Percentiles rank a stretch among this genome's conserved stretches.
phyloP scores from a whole-genome alignment of 2,113 vertebrate genomes.

The Smithornis capensis region DNA sequence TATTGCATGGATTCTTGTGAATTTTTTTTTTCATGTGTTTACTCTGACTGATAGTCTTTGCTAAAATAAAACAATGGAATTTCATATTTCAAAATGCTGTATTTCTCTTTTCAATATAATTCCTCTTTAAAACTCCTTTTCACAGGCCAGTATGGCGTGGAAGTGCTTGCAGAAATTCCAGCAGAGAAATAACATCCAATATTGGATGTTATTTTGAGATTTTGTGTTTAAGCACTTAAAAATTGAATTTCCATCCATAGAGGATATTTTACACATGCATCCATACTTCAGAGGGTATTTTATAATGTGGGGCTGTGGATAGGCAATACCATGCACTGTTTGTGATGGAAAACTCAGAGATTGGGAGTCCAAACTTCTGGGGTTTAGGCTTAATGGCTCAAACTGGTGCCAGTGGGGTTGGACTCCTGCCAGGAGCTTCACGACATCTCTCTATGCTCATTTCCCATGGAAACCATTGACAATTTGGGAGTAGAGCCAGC shows the following conservation, averaged over 20 bases:
- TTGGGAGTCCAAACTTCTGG: not conserved
- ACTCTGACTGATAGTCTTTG: not conserved
- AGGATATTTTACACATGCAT: not conserved
- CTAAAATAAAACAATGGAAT: not conserved
- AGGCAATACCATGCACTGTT: accelerated
- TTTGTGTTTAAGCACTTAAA: not conserved
- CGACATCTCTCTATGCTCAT: accelerated
- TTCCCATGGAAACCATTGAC: not conserved
- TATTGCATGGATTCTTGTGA: not conserved
- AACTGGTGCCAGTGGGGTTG: not conserved
- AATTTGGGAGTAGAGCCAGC: not conserved
- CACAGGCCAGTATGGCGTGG: accelerated
- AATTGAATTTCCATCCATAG: not conserved
- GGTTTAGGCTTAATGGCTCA: not conserved
- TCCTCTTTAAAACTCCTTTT: not conserved
- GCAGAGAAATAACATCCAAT: not conserved
- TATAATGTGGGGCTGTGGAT: not conserved
- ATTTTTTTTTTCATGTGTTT: not conserved
- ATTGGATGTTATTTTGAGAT: not conserved
- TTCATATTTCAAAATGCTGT: not conserved
- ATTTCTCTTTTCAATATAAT: not conserved
- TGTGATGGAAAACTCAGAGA: not conserved
- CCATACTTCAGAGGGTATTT: not conserved
- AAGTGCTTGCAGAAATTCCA: not conserved
- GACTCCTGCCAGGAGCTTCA: not conserved